Base-by-base conservation (phyloP, 1,140 invertebrate genomes). In the Bombus sylvicola region DNA sequence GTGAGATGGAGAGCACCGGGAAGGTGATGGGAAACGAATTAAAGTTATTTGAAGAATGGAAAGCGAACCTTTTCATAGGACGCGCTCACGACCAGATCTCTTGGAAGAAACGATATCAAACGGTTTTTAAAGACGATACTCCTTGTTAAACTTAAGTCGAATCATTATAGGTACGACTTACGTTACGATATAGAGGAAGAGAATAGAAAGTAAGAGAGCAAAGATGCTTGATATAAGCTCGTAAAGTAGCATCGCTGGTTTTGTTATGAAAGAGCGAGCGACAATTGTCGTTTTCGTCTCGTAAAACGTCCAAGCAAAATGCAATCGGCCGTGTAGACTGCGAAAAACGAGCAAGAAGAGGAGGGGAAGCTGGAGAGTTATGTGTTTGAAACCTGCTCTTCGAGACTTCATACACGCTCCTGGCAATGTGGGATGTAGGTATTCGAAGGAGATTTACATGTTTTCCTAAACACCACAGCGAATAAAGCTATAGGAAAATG, bases 331-430 rank as follows among this genome's bases (percentile, higher is more conserved):
- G 76, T 64, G 77, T n/a, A 53, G 59, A 47, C 34, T 39, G 31
- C 1, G 13, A 57, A 43, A 3, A 34, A 69, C 28, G 6, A 25
- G 1, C 9, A 28, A 59, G 57, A 18, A 62, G 64, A 37, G 43
- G 53, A 59, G 47, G 62, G 64, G 9, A n/a, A 12, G 47, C 47
- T 15, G 9, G n/a, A 43, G 74, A 86, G 85, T 83, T 86, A 64
- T 77, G 85, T 41, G 72, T 83, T 83, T 83, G 85, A 83, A 86
- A 83, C 85, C 76, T 64, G 85, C 81, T 86, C 81, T 72, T 69
- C 59, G 73, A 74, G 84, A 43, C 59, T 72, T 76, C 34, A 68
- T 53, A 39, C 43, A 37, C 31, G 62, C 72, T 62, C 22, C 57
- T 72, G 73, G 72, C 69, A 5, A 12, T 64, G 39, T 53, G 28